These are phyloP conservation scores for Coregonus ussuriensis DNA, from an alignment of 2,797 vertebrate species.

Conservation along the genomic window DNA sequence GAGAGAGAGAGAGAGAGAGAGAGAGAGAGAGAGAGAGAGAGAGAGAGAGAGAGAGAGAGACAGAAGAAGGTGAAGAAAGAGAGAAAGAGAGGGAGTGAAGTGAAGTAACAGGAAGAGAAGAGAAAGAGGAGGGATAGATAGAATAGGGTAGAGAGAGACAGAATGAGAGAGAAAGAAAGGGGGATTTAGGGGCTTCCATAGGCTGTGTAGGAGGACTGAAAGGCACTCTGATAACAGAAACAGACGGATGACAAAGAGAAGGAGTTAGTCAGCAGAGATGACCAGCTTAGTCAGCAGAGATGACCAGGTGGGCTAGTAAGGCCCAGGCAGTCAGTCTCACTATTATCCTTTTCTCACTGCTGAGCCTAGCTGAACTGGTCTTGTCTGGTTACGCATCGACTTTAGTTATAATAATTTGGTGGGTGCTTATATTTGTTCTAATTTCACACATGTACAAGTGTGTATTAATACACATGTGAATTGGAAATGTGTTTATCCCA, in stretches of 20 bases:
- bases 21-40: too few species aligned
- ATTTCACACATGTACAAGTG: too few species aligned
- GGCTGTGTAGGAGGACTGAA: not conserved
- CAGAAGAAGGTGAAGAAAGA: not conserved
- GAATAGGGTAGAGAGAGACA: too few species aligned
- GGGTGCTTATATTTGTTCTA: too few species aligned
- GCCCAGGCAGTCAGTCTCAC: too few species aligned
- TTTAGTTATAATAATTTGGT: too few species aligned
- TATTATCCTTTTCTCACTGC: not conserved
- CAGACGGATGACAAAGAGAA: constrained; percentile 1
- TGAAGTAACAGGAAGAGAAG: not conserved
- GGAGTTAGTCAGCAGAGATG: not conserved
- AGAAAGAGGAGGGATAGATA: not conserved
- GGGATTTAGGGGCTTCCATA: not conserved
- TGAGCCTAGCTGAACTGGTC: not conserved
- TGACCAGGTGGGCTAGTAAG: not conserved
- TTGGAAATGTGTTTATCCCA: too few species aligned
- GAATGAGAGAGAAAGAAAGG: not conserved
- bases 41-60: not conserved
- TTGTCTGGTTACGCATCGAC: not conserved
- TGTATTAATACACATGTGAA: too few species aligned
- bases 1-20: not conserved
- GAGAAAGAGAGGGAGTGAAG: too few species aligned
- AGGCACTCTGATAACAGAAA: not conserved
- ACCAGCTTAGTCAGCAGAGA: not conserved